These are phyloP conservation scores for Mormyrus hasselquistii DNA, from an alignment of 2,797 vertebrate species.

Conservation along the genomic window DNA sequence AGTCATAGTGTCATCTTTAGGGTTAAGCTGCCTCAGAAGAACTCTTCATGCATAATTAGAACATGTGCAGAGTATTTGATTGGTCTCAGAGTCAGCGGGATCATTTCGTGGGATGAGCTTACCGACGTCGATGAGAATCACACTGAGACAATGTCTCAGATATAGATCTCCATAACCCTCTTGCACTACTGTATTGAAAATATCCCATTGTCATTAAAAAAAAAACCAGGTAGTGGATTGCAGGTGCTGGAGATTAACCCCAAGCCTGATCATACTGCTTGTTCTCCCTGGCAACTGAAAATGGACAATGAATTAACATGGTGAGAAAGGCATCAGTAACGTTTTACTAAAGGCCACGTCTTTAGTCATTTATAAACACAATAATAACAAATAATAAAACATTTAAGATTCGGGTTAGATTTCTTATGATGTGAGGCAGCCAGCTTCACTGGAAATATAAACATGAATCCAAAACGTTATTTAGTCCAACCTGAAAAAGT, in stretches of 20 bases:
- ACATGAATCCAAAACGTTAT: neutral
- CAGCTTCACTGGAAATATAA: neutral
- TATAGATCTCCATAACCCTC: neutral
- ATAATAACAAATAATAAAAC: neutral
- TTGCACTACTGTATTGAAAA: neutral
- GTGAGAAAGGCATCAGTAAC: neutral
- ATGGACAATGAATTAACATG: neutral
- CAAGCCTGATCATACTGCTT: neutral
- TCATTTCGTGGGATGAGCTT: neutral
- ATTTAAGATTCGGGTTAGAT: neutral
- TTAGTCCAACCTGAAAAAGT: neutral
- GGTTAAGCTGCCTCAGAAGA: neutral
- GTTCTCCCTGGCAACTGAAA: neutral
- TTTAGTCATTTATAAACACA: neutral
- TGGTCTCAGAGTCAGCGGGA: neutral
- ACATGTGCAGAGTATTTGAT: neutral
- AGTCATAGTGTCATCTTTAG: neutral
- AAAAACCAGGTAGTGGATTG: neutral
- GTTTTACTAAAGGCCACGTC: neutral
- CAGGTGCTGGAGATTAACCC: neutral
- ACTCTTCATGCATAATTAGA: neutral
- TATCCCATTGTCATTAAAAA: neutral
- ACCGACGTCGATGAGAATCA: neutral
- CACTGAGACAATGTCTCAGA: neutral
- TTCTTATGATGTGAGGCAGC: neutral